Base-by-base conservation (phyloP, 2,888 invertebrate species). In the Flexamia atlantica region DNA sequence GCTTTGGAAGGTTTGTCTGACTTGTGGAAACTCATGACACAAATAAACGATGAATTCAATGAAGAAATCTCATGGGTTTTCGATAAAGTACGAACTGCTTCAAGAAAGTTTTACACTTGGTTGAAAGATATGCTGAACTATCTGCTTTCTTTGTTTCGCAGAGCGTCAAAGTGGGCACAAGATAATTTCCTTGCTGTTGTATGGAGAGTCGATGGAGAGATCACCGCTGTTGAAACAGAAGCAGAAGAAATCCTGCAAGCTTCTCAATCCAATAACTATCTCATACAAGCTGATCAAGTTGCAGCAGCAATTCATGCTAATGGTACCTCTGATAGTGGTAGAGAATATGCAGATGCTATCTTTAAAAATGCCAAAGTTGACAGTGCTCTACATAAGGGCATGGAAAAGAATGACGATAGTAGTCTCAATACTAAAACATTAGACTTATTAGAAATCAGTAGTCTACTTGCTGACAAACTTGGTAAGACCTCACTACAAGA, bases 291-390 rank as follows among this genome's bases (percentile, higher is more conserved):
- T 10, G 4, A 2, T 23, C 4, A 23, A 28, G 64, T 12, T 64
- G 57, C 57, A 64, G 14, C 12, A 64, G 17, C 20, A 23, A 57
- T 57, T 12, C 57, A 57, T 57, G 57, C 57, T 23, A 60, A 25
- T 60, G 30, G 0, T 28, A 1, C 14, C 20, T 20, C 2, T 17
- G 2, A 46, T 14, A 28, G 2, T 2, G 23, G 23, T 30, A n/a
- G 28, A 30, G 64, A 57, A 12, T 57, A 57, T 23, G 12, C 30
- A 4, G 14, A 30, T 30, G 30, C 25, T 1, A 64, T 64, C 14
- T 64, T 64, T 28, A 25, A 14, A 64, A 64, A 64, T 64, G 64
- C 64, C 14, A 64, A 64, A 17, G 30, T 1, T 28, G 28, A 64
- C 3, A 64, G 64, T 28, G 64, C 64, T 64, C 17, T 64, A 3